Evolutionary conservation across 2,888 invertebrate species (phyloP), one percentile per base, ranked within the genome.

Genomic region (Ectemnius cavifrons): DNA sequence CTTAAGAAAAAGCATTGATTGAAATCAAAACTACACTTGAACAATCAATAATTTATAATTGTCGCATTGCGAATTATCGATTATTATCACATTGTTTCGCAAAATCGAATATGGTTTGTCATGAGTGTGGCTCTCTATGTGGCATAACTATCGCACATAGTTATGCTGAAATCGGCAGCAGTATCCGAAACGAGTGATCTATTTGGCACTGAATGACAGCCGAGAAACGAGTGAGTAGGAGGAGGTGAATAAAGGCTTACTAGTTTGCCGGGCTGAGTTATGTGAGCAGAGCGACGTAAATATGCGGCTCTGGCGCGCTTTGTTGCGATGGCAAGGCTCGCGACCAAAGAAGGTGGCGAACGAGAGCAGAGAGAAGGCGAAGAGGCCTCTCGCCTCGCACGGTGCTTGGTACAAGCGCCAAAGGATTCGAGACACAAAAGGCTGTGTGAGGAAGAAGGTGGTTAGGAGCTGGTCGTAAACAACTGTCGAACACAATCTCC

Each of bases 401-500:
- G 37, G 37, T 11, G 37, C 37, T 37, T 6, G 75, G 67, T 81
- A 73, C 63, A 75, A 74, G 37, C 37, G 37, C 73, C 72, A 72
- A 68, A 77, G 68, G 52, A 65, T 75, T 65, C 74, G 74, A 62
- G 78, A 72, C 78, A 82, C 80, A 80, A 82, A 82, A 76, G 78
- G 68, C 77, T 76, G 73, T 80, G 76, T 76, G 77, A 81, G 75
- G 67, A 79, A 77, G 73, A 83, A 82, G 76, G 80, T 78, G 84
- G 84, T 82, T 78, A 85, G 76, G 84, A 84, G 83, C 84, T 82
- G 80, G 80, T 88, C 90, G 89, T 90, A 90, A 90, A 90, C 89
- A 90, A 90, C 88, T 88, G 88, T 88, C 89, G 89, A 89, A 88
- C 89, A 89, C 89, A 90, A 90, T 90, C 89, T 89, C 88, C 89